phyloP scores from a whole-genome alignment of 2,888 invertebrate species.

The Macrosiphum euphorbiae region DNA sequence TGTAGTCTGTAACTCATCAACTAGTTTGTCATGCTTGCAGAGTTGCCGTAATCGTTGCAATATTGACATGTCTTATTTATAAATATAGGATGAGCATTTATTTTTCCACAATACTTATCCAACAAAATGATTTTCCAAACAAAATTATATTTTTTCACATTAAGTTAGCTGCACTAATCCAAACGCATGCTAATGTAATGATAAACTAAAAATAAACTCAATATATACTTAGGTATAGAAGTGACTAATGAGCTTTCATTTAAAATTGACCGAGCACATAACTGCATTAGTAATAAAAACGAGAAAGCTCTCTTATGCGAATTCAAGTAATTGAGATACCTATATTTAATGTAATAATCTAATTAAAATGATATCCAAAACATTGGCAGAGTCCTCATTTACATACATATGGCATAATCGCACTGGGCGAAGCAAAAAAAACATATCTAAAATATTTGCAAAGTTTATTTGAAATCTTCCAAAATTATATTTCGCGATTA shows the following conservation, averaged over 20 bases:
- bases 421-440: neutral
- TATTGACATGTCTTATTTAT: too few relatives aligned
- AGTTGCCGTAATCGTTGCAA: too few relatives aligned
- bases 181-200: neutral
- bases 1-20: neutral
- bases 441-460: neutral
- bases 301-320: neutral
- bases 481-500: neutral
- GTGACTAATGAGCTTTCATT: neutral
- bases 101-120: too few relatives aligned
- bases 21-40: neutral
- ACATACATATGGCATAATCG: neutral
- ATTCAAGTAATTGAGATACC: neutral
- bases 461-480: neutral
- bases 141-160: neutral
- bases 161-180: neutral
- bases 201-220: neutral
- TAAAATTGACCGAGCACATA: neutral
- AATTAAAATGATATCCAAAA: neutral
- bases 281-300: neutral
- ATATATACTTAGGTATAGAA: neutral
- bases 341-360: neutral
- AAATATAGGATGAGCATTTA: too few relatives aligned
- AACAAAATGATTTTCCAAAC: too few relatives aligned
- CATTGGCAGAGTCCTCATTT: neutral